phyloP scores from a whole-genome alignment of 2,113 vertebrate species.

The Tenrec ecaudatus region DNA sequence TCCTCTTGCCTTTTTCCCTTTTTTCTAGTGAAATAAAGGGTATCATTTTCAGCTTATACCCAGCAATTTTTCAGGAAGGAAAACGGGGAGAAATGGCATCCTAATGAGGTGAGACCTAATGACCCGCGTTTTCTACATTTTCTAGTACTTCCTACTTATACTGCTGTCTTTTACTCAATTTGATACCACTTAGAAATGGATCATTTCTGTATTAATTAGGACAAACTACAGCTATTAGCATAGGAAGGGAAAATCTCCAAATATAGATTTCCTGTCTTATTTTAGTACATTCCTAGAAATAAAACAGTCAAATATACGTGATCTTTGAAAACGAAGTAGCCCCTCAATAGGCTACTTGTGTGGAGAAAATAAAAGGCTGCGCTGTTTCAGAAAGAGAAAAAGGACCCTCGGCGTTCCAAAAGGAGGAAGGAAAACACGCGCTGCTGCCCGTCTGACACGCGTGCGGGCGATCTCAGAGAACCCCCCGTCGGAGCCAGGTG shows the following conservation, averaged over 20 bases:
- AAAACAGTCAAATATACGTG: conserved; percentile 45
- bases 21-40: conserved; percentile 46
- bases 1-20: neutral
- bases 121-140: neutral
- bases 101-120: neutral
- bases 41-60: conserved; percentile 1
- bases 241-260: conserved; percentile 9
- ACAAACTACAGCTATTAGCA: conserved; percentile 19
- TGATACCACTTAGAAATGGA: conserved; percentile 43
- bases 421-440: conserved; percentile 19
- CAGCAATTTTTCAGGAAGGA: neutral
- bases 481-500: neutral
- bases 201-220: conserved; percentile 42
- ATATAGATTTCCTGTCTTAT: conserved; percentile 23
- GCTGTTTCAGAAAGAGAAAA: conserved; percentile 27
- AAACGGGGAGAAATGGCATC: neutral
- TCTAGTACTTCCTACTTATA: neutral
- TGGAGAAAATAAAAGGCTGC: conserved; percentile 25
- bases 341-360: neutral
- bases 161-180: neutral
- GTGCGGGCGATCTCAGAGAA: neutral
- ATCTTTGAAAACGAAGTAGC: conserved; percentile 22
- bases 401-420: neutral
- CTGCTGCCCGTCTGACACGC: conserved; percentile 27
- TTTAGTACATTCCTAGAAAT: conserved; percentile 59